Base-by-base conservation (phyloP, 2,113 vertebrate species). In the Hyperopisus bebe region DNA sequence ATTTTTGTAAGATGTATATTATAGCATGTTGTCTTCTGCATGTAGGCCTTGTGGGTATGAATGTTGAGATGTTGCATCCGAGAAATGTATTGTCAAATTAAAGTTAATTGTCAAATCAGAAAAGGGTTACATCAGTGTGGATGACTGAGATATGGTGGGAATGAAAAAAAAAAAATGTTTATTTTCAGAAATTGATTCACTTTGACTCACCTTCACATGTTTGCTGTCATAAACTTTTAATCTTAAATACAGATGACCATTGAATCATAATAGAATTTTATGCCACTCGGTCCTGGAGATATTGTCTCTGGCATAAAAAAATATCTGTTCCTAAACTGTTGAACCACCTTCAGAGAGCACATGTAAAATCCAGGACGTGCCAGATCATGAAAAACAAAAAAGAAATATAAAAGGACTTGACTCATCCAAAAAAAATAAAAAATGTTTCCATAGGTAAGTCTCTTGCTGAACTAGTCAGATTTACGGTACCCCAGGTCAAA, bases 21-120 rank as follows among this genome's bases (percentile, higher is more conserved):
- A 31, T 48, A 66, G 46, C 51, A 51, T 83, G 50, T 46, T 4
- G 6, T 80, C 27, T 55, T n/a, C 62, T 88, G 48, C 27, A 82
- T 91, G 66, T 80, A 80, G 31, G 74, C 74, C 94, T 92, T 91
- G 74, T 90, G 90, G 92, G 86, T 87, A 90, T 39, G 17, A 87
- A 87, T 53, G 48, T 55, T 27, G 90, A 88, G 92, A 93, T 93
- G 92, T 70, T 91, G 90, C 92, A 94, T 95, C 95, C 3, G 27
- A 19, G 50, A 50, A 87, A 15, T 55, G 90, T 95, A 42, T 53
- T 2, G 90, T 95, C 92, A 92, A 92, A 95, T 95, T 96, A 96
- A 96, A 96, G 92, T 94, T 91, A 94, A 96, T 95, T 42, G 17
- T 80, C 74, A 2, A 35, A 80, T 39, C 35, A 19, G 74, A 15